phyloP scores from a whole-genome alignment of 1,140 invertebrate species.

The Temnothorax curvispinosus region DNA sequence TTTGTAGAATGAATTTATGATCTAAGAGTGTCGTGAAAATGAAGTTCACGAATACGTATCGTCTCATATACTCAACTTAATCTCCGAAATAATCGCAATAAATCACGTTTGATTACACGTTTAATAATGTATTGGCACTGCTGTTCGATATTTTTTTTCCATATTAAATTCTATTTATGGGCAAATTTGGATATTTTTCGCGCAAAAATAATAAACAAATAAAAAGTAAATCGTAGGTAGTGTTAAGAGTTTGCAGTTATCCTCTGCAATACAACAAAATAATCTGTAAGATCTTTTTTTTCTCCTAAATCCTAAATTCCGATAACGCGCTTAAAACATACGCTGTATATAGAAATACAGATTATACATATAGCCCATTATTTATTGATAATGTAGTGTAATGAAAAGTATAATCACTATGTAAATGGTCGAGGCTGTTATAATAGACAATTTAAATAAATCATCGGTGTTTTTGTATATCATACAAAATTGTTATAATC shows the following conservation, averaged over 20 bases:
- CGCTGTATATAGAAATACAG: not conserved
- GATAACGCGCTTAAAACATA: not conserved
- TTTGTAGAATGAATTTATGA: constrained; percentile 1
- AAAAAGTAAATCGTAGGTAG: not conserved
- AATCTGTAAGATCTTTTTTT: not conserved
- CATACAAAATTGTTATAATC: not conserved
- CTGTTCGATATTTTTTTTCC: not conserved
- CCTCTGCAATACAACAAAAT: not conserved
- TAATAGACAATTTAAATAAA: not conserved
- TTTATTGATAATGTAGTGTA: not conserved
- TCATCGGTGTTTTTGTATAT: not conserved
- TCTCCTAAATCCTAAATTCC: not conserved
- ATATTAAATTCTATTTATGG: not conserved
- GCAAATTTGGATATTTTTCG: not conserved
- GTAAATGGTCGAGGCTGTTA: constrained; percentile 35
- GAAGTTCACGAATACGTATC: not conserved
- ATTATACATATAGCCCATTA: not conserved
- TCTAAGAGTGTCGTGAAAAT: not conserved
- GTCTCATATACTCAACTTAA: not conserved
- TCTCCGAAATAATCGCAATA: constrained; percentile 2
- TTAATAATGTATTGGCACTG: not conserved
- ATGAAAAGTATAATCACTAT: not conserved
- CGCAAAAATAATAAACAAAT: not conserved
- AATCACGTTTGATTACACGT: not conserved
- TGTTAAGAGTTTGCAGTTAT: not conserved